Percentiles rank a stretch among this genome's conserved stretches.
These are phyloP conservation scores for Glandiceps talaboti DNA, from an alignment of 53 echinoderm and acorn worm species.

Conservation along the genomic window DNA sequence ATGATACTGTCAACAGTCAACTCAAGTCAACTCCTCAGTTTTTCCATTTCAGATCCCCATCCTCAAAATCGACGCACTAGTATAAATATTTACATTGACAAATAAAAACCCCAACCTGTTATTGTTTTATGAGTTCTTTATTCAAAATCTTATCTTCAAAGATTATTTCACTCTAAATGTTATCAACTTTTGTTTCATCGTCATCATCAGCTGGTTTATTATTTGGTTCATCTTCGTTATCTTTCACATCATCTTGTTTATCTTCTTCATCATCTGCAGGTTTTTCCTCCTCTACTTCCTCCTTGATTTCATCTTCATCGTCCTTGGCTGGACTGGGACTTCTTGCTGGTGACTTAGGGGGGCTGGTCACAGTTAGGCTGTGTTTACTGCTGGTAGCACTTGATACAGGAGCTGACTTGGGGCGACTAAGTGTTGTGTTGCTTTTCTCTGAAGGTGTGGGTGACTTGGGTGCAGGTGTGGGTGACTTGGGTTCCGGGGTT, in stretches of 20 bases:
- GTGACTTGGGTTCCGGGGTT: neutral
- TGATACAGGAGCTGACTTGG: neutral
- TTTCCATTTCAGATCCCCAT: no score
- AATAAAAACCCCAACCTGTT: no score
- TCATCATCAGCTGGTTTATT: neutral
- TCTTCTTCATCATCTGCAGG: neutral
- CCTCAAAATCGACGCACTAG: no score
- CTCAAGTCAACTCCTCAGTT: no score
- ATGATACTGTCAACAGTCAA: no score
- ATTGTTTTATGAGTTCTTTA: no score
- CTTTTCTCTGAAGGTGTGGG: neutral
- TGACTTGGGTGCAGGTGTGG: neutral
- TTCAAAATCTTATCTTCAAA: no score
- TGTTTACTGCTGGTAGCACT: neutral
- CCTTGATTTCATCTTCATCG: neutral
- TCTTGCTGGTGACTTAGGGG: neutral
- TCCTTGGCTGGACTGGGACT: neutral
- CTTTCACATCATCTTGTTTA: neutral
- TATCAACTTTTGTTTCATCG: no score
- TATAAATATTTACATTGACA: no score
- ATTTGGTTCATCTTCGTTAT: neutral
- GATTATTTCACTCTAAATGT: no score
- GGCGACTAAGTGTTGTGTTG: neutral
- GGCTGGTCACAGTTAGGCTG: neutral
- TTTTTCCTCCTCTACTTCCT: neutral